Percentiles rank a stretch among this genome's conserved stretches.
Evolutionary conservation across 2,797 vertebrate species (phyloP).

Genomic region (Melanotaenia parkinsoni): DNA sequence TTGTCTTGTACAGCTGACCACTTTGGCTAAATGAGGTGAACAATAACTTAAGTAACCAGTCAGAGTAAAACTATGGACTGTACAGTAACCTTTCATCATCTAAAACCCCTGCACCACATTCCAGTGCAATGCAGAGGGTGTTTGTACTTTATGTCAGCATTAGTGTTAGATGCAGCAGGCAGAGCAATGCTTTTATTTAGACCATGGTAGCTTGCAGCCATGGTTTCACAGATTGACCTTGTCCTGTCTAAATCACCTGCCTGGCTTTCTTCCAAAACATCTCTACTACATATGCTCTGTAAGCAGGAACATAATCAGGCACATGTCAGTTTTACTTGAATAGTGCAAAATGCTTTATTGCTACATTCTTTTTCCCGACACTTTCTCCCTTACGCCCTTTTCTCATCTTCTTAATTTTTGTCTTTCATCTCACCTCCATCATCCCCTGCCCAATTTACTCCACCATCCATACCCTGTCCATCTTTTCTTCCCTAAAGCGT

Average conservation of each 20-base stretch:
- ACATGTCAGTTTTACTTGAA: neutral
- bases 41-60: neutral
- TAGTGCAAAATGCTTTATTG: neutral
- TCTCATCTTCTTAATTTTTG: constrained; percentile 9
- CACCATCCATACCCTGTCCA: constrained; percentile 22
- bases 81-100: neutral
- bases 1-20: neutral
- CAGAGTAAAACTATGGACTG: neutral
- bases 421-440: constrained; percentile 26
- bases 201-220: constrained; percentile 5
- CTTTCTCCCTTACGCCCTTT: neutral
- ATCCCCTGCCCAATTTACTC: constrained; percentile 9
- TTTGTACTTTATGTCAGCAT: neutral
- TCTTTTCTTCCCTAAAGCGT: constrained; percentile 13
- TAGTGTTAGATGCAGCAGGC: neutral
- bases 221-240: constrained; percentile 61
- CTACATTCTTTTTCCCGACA: neutral
- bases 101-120: neutral
- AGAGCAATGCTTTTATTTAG: neutral
- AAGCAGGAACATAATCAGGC: constrained; percentile 52
- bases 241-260: constrained; percentile 70
- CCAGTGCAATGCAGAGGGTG: neutral
- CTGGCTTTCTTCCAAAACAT: constrained; percentile 54
- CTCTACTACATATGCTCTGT: constrained; percentile 59
- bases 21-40: neutral